Evolutionary conservation across 2,888 invertebrate genomes (phyloP), one percentile per base, ranked within the genome.

Genomic region (Poecilus cupreus): DNA sequence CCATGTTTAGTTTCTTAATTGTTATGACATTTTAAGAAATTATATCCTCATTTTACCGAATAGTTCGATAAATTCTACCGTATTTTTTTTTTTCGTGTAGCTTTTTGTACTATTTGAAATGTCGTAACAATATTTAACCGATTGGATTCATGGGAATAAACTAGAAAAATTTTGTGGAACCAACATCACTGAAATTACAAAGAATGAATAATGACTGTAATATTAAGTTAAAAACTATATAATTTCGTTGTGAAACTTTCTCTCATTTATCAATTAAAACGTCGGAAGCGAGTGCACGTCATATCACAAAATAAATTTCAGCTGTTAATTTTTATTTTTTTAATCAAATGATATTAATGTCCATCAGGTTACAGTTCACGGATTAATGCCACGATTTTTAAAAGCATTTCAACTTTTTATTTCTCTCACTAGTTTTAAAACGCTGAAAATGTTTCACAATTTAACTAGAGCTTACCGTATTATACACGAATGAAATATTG

Each of bases 181-280:
- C 11, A 54, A 22, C 54, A 24, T 11, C 26, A 60, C 8, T 26
- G 26, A 24, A 60, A 78, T 64, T 20, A 49, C 49, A 51, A 75
- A 75, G 49, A 46, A 78, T 78, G 78, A 78, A 78, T 78, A 78
- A 78, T 78, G 78, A 57, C 39, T 1, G 10, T 24, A 49, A 57
- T 32, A 77, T 57, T 51, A 77, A 77, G 46, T 37, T 26, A 70
- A 54, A 76, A 76, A 54, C 76, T 78, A 43, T 24, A 43, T 64
- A 64, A 60, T 26, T 64, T 24, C 16, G 6, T 43, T 22, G 39
- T 43, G 57, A 78, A 78, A 78, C 60, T 78, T 78, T 78, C 22
- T 10, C 64, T 46, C 78, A 64, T 78, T 78, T 64, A 68, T 78
- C 78, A 78, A 78, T 78, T 49, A 78, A 46, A 39, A 43, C 13